Evolutionary conservation across 2,113 vertebrate species (phyloP), one percentile per base, ranked within the genome.

Genomic region (Hydrochoerus hydrochaeris): DNA sequence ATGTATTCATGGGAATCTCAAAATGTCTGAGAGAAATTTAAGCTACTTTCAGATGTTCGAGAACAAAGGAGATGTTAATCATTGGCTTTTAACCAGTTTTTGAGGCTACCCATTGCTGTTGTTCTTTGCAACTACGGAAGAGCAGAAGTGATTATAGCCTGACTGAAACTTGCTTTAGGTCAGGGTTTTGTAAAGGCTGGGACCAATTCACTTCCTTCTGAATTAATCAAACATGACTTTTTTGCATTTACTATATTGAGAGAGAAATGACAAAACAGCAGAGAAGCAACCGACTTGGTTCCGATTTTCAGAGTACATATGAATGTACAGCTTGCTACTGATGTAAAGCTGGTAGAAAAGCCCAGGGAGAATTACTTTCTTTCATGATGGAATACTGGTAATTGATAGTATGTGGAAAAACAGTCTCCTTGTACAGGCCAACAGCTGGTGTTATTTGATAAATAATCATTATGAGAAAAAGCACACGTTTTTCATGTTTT

Each of bases 361-460:
- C 98, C 98, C 97, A 57, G 95, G 96, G 98, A 98, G 98, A 99
- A 97, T 98, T 97, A 95, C 32, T 97, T 98, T 98, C 97, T 98
- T 98, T 98, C 97, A 95, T 99, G 98, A 99, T 98, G 98, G 98
- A 99, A 98, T 94, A 93, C 98, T 98, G 95, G 96, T 98, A 95
- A 97, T 98, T 96, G 98, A 96, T 98, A 90, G 97, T 98, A 92
- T 98, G 91, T 98, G 95, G 97, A 90, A 98, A 98, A 98, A 95
- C 89, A 98, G 94, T 97, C 92, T 96, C 97, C 97, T 98, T 98
- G 97, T 98, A 97, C 96, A 97, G 97, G 97, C 97, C 97, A 98
- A 98, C 98, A 99, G 98, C 98, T 99, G 98, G 98, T 98, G 96
- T 98, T 98, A 98, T 99, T 96, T 98, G 97, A 98, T 98, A 98